A percentile compares a stretch with the other conserved stretches of the same genome.
phyloP scores from a whole-genome alignment of 2,113 vertebrate genomes.

The Platysteira castanea region DNA sequence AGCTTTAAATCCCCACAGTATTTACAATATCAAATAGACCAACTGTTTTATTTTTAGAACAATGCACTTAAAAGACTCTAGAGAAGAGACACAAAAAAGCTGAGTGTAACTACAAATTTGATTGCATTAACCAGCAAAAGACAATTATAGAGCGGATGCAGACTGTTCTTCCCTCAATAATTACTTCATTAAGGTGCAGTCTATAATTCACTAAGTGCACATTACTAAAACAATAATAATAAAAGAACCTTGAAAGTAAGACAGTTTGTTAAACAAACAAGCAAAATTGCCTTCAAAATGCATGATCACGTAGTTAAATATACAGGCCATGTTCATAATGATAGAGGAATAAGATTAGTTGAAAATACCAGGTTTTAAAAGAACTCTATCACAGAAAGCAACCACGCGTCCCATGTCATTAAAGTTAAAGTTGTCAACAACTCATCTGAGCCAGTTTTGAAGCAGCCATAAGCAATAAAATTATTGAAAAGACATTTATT shows the following conservation, averaged over 20 bases:
- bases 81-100: constrained; percentile 12
- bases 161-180: not conserved
- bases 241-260: not conserved
- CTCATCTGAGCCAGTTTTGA: not conserved
- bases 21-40: not conserved
- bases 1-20: not conserved
- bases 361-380: not conserved
- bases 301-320: not conserved
- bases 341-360: not conserved
- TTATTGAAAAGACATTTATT: not conserved
- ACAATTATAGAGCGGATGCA: not conserved
- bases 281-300: not conserved
- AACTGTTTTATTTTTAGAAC: not conserved
- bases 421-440: not conserved
- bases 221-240: not conserved
- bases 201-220: not conserved
- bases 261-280: not conserved
- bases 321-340: not conserved
- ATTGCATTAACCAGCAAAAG: not conserved
- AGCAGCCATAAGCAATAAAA: not conserved
- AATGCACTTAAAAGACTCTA: not conserved
- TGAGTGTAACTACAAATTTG: not conserved
- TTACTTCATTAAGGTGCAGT: not conserved
- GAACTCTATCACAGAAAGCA: not conserved
- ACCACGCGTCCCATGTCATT: not conserved